Evolutionary conservation across 2,888 invertebrate genomes (phyloP).

Genomic region (Leptinotarsa peninsularis): DNA sequence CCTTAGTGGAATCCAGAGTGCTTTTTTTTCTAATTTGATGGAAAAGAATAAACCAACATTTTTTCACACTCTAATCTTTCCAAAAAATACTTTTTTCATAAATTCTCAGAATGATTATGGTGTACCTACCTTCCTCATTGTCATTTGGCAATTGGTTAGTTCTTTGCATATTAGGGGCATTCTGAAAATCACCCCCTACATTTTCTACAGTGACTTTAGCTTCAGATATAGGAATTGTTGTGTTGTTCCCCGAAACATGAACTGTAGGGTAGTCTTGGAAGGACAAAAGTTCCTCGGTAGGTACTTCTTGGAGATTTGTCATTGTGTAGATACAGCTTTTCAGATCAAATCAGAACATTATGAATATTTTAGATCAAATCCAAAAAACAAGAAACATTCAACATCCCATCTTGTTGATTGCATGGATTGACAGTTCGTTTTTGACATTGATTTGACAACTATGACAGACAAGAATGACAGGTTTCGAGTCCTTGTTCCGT

Average conservation of each 20-base stretch:
- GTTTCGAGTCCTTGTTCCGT: not conserved
- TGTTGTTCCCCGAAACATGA: constrained; percentile 59
- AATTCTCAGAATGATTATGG: not conserved
- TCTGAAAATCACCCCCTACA: constrained; percentile 38
- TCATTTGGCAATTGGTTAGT: constrained; percentile 34
- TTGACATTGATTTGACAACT: constrained; percentile 1
- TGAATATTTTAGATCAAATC: not conserved
- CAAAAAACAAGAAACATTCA: no score
- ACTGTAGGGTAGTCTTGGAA: constrained; percentile 80
- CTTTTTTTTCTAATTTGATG: no score
- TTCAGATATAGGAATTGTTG: constrained; percentile 50
- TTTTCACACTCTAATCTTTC: no score
- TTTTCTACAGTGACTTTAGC: constrained; percentile 42
- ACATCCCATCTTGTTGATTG: no score
- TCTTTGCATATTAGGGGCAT: constrained; percentile 30
- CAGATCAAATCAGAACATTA: constrained; percentile 1
- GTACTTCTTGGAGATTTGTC: constrained; percentile 64
- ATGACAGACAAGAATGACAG: not conserved
- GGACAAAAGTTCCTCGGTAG: constrained; percentile 75
- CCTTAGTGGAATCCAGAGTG: no score
- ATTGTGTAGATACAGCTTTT: constrained; percentile 48
- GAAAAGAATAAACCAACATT: no score
- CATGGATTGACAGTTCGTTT: no score
- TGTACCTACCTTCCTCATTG: constrained; percentile 25
- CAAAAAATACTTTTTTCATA: no score